Conservation (phyloP, 2,113 vertebrate genomes). For the Mirounga angustirostris region DNA sequence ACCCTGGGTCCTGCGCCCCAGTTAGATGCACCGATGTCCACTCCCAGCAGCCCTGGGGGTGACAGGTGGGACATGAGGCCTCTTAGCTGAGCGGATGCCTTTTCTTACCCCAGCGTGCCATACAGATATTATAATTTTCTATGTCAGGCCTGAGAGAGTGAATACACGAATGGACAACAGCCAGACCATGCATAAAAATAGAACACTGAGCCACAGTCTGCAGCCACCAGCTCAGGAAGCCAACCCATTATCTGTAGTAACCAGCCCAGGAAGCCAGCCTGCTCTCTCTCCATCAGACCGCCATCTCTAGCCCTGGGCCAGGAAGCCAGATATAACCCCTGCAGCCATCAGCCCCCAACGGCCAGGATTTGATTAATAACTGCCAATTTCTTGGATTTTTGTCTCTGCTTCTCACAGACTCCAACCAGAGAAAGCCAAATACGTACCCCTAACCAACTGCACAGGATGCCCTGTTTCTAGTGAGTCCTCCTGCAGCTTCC, state of each 20-base stretch:
- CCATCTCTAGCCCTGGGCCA: too few relatives aligned
- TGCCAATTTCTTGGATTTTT: neutral
- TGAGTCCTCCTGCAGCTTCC: neutral
- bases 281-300: neutral
- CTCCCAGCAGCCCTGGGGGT: neutral
- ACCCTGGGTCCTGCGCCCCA: neutral
- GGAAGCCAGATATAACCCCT: too few relatives aligned
- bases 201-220: neutral
- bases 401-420: neutral
- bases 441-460: neutral
- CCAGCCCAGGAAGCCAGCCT: neutral
- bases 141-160: neutral
- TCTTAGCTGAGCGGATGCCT: neutral
- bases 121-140: neutral
- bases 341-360: neutral
- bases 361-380: neutral
- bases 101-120: too few relatives aligned
- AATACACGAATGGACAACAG: neutral
- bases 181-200: rapidly evolving
- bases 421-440: neutral
- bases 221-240: neutral
- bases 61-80: neutral
- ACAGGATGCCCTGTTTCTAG: neutral
- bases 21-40: rapidly evolving
- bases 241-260: neutral